These are phyloP conservation scores for Gobio occitaniae DNA, from an alignment of 2,797 vertebrate species.

Conservation along the genomic window DNA sequence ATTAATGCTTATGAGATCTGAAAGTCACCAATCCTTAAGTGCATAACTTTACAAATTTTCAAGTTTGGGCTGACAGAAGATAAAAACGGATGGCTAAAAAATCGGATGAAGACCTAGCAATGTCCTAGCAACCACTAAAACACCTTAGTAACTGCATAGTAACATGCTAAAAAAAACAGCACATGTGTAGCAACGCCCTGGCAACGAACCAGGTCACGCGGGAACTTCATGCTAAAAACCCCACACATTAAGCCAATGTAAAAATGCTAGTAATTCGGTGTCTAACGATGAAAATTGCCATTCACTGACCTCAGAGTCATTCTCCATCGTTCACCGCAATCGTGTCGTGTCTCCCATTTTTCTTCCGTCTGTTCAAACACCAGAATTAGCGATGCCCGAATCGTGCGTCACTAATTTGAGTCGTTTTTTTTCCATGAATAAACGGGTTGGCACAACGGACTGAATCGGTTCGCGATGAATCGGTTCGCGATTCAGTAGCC, in stretches of 20 bases:
- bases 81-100: not conserved
- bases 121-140: not conserved
- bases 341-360: not conserved
- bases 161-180: not conserved
- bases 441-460: too few relatives aligned
- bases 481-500: not conserved
- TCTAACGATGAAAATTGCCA: not conserved
- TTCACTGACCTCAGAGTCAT: not conserved
- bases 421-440: not conserved
- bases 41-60: not conserved
- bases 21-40: not conserved
- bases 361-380: not conserved
- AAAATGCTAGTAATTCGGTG: not conserved
- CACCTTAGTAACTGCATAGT: not conserved
- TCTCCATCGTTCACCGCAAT: not conserved
- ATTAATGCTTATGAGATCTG: not conserved
- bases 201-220: not conserved
- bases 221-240: not conserved
- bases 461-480: not conserved
- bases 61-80: not conserved
- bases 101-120: not conserved
- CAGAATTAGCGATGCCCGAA: not conserved
- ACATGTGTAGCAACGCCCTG: not conserved
- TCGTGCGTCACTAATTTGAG: not conserved
- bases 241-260: not conserved